These are phyloP conservation scores for Meiosimyza platycephala DNA, from an alignment of 2,888 invertebrate genomes.

Conservation along the genomic window DNA sequence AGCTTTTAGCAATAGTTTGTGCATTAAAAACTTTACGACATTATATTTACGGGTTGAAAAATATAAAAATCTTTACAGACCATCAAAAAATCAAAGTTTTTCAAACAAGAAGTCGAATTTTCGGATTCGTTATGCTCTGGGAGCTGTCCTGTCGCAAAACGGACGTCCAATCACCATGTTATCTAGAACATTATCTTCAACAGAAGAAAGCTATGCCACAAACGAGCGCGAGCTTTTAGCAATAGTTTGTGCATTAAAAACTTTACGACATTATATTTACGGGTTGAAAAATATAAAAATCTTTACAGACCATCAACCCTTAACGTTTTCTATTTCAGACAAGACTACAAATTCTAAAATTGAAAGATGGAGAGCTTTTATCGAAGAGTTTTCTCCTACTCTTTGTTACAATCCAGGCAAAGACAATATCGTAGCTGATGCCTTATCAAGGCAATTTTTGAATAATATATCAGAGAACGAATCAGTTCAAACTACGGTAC, in stretches of 20 bases:
- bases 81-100: no score
- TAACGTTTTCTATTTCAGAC: no score
- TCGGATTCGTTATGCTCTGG: no score
- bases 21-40: conserved; percentile 56
- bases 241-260: conserved; percentile 47
- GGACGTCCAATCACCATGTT: conserved; percentile 40
- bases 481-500: not conserved
- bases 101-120: no score
- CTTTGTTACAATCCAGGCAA: not conserved
- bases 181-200: conserved; percentile 21
- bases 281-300: conserved; percentile 48
- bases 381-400: no score
- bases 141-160: conserved; percentile 24
- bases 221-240: conserved; percentile 37
- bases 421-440: conserved; percentile 10
- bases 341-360: not conserved
- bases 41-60: conserved; percentile 56
- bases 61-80: conserved; percentile 38
- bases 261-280: conserved; percentile 59
- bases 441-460: no score
- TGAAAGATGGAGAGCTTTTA: no score
- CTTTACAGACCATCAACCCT: conserved; percentile 3
- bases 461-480: no score
- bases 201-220: conserved; percentile 43
- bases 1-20: conserved; percentile 36